phyloP scores from a whole-genome alignment of 2,797 vertebrate species.

The Gastrophryne carolinensis region DNA sequence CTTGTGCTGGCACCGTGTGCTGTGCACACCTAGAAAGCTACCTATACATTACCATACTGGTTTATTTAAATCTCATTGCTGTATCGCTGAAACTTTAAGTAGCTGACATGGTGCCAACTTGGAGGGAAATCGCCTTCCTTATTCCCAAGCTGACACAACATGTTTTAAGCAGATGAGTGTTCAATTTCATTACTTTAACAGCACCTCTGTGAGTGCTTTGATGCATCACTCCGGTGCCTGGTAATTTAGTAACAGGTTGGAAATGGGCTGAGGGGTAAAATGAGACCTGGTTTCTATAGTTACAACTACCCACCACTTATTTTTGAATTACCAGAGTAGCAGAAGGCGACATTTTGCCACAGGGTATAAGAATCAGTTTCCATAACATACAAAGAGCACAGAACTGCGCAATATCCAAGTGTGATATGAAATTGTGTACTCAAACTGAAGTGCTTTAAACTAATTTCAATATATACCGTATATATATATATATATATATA shows the following conservation, averaged over 20 bases:
- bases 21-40: no score
- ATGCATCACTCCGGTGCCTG: conserved; percentile 74
- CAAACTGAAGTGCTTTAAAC: no score
- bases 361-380: conserved; percentile 55
- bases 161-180: conserved; percentile 76
- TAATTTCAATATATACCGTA: no score
- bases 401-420: neutral
- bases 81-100: conserved; percentile 73
- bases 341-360: conserved; percentile 71
- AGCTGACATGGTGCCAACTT: conserved; percentile 70
- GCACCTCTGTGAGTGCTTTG: conserved; percentile 79
- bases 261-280: conserved; percentile 89
- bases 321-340: conserved; percentile 69
- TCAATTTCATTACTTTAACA: conserved; percentile 86
- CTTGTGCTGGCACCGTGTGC: neutral
- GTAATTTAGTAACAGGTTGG: conserved; percentile 96
- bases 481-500: no score
- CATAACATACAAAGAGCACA: conserved; percentile 52
- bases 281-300: conserved; percentile 84
- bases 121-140: conserved; percentile 64
- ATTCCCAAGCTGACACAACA: conserved; percentile 79
- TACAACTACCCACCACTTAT: conserved; percentile 76
- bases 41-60: neutral
- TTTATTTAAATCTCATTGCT: conserved; percentile 51
- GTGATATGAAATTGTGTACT: no score